Evolutionary conservation across 2,113 vertebrate species (phyloP).

Genomic region (Mesoclemmys tuberculata): DNA sequence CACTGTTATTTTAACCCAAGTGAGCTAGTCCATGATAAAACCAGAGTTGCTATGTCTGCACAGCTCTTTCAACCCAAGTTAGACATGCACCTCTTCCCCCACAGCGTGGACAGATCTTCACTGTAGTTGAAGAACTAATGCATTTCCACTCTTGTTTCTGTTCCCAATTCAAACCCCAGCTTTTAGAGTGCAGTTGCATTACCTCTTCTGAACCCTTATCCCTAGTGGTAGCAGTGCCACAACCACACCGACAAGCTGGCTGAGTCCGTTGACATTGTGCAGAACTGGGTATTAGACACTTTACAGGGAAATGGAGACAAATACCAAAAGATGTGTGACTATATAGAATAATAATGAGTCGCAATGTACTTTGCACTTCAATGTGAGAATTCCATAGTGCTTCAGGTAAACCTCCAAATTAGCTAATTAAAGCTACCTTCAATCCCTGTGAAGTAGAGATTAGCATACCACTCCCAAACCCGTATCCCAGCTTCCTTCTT

Average conservation of each 20-base stretch:
- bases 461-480: not conserved
- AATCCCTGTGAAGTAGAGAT: not conserved
- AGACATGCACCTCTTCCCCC: not conserved
- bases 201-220: not conserved
- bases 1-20: not conserved
- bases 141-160: not conserved
- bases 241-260: not conserved
- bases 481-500: not conserved
- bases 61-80: not conserved
- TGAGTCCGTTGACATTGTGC: not conserved
- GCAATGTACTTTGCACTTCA: not conserved
- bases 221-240: not conserved
- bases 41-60: too few species aligned
- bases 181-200: not conserved
- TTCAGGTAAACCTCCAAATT: not conserved
- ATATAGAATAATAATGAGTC: not conserved
- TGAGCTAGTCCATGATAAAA: too few species aligned
- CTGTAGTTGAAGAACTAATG: not conserved
- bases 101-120: not conserved
- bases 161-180: not conserved
- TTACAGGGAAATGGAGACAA: not conserved
- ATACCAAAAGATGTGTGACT: not conserved
- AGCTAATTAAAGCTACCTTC: not conserved
- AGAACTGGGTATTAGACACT: not conserved
- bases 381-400: not conserved